Conservation (phyloP, 2,888 invertebrate genomes). For the Cephus pulcher region DNA sequence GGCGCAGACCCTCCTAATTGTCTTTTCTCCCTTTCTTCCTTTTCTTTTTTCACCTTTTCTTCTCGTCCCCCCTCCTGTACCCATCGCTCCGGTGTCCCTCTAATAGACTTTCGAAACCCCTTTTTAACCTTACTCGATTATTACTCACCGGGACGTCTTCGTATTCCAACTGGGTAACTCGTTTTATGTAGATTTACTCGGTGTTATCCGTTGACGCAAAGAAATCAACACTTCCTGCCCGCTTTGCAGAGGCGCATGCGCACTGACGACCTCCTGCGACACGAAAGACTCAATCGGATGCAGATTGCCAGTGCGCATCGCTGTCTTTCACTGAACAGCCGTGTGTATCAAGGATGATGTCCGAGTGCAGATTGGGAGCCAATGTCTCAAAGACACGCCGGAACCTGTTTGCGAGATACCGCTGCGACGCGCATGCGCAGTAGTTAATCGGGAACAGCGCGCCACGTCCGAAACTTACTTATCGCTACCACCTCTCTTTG, state of each 20-base stretch:
- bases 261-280: not conserved
- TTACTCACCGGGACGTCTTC: not conserved
- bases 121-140: not conserved
- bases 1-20: not conserved
- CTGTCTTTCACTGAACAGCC: not conserved
- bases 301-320: not conserved
- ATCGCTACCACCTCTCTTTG: not conserved
- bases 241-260: not conserved
- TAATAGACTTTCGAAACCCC: not conserved
- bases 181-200: not conserved
- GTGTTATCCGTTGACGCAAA: not conserved
- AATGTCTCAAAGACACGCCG: not conserved
- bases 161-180: not conserved
- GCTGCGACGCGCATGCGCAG: not conserved
- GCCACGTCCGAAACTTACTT: not conserved
- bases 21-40: not conserved
- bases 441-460: not conserved
- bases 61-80: not conserved
- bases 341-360: not conserved
- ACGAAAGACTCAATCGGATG: not conserved
- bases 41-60: not conserved
- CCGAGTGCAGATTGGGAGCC: not conserved
- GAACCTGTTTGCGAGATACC: not conserved
- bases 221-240: not conserved
- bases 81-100: not conserved